These are phyloP conservation scores for Oryzias dopingdopingensis DNA, from an alignment of 2,797 vertebrate species.

Conservation along the genomic window DNA sequence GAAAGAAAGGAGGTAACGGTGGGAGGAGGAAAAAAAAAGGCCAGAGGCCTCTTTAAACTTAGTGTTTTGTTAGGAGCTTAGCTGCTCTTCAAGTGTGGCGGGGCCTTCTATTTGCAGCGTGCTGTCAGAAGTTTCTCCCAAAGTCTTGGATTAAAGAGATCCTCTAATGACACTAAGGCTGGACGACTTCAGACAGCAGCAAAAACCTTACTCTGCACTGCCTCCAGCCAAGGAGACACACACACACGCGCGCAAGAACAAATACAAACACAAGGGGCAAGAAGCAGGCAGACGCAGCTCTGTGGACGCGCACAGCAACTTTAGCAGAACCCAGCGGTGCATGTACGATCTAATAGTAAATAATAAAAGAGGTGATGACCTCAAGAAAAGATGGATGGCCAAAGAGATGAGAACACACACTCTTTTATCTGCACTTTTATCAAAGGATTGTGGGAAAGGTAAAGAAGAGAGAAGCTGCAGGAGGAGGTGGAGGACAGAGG, in stretches of 20 bases:
- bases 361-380: constrained; percentile 74
- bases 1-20: constrained; percentile 58
- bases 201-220: constrained; percentile 67
- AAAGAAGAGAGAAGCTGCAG: constrained; percentile 59
- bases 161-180: constrained; percentile 78
- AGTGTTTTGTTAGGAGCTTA: constrained; percentile 76
- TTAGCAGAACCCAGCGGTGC: constrained; percentile 54
- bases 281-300: constrained; percentile 39
- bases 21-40: constrained; percentile 65
- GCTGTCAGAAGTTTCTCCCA: constrained; percentile 76
- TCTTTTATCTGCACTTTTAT: constrained; percentile 68
- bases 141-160: constrained; percentile 79
- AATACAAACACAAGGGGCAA: constrained; percentile 52
- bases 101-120: constrained; percentile 75
- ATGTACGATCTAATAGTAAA: constrained; percentile 67
- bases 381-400: constrained; percentile 70
- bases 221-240: constrained; percentile 63
- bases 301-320: constrained; percentile 45
- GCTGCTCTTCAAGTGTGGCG: constrained; percentile 71
- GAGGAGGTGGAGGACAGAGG: constrained; percentile 51
- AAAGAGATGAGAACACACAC: constrained; percentile 63
- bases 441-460: constrained; percentile 65
- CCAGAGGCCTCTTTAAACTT: constrained; percentile 74
- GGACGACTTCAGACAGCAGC: constrained; percentile 71
- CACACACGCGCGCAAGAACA: constrained; percentile 45